Conservation (phyloP, 2,113 vertebrate genomes). For the Gavia stellata region DNA sequence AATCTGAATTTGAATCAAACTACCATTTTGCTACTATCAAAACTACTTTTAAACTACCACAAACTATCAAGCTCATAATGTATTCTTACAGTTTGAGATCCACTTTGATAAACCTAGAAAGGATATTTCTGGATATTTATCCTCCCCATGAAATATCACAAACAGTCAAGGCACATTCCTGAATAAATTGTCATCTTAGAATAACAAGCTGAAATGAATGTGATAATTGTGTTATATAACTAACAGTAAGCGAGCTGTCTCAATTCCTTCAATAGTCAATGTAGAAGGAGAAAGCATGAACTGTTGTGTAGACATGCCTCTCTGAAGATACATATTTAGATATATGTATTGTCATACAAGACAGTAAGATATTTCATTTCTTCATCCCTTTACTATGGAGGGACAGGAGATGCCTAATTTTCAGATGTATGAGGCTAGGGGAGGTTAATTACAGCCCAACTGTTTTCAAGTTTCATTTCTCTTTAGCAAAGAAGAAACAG, state of each 20-base stretch:
- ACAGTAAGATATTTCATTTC: not conserved
- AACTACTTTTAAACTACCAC: not conserved
- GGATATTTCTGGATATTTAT: not conserved
- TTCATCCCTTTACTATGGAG: not conserved
- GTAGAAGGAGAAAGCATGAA: not conserved
- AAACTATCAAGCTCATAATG: not conserved
- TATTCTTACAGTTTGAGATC: not conserved
- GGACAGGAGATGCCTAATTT: not conserved
- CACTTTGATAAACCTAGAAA: not conserved
- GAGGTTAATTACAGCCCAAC: not conserved
- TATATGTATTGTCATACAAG: not conserved
- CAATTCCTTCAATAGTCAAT: not conserved
- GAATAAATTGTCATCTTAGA: not conserved
- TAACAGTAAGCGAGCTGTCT: not conserved
- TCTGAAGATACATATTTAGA: not conserved
- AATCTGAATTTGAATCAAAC: not conserved
- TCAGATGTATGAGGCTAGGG: not conserved
- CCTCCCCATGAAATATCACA: not conserved
- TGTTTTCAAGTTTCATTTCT: not conserved
- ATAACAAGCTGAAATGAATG: too few relatives aligned
- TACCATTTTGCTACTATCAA: not conserved
- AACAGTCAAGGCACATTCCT: not conserved
- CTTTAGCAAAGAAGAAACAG: not conserved
- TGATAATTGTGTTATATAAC: too few relatives aligned
- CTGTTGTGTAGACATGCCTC: not conserved